Evolutionary conservation across 2,113 vertebrate species (phyloP), one percentile per base, ranked within the genome.

Genomic region (Buteo buteo): DNA sequence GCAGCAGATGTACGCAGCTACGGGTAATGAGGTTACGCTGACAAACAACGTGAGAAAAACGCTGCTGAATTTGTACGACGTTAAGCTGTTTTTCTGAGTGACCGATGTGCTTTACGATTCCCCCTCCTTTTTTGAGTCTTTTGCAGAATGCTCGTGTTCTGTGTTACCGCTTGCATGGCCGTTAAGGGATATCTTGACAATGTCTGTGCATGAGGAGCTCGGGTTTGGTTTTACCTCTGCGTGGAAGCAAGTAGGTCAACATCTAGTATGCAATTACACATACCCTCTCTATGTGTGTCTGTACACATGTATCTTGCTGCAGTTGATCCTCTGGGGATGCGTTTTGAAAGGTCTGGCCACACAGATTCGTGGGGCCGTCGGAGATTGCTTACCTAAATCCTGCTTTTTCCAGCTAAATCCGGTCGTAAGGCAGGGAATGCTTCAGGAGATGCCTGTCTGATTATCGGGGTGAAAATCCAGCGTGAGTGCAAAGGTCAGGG

Each of bases 241-340:
- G 61, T 1, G 2, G 50, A 24, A 76, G 28, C 61, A 32, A 61
- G 50, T 7, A 25, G 69, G 26, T 59, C 45, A 13, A 6, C 17
- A 7, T 21, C 25, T 28, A 8, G 17, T 5, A 1, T 5, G 15
- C 31, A 10, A 1, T 18, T 24, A 15, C 26, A n/a, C 13, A 0
- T 8, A 1, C 49, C 4, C 16, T 14, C 3, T 31, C 1, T 16
- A 1, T 25, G 4, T 6, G 7, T 22, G 26, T 22, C 3, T 4
- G 9, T 26, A 8, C 25, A 8, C 28, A 3, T 3, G 3, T 8
- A 2, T 15, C 16, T 42, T 45, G 32, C 26, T 61, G 44, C 22
- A 6, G 0, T 4, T 8, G 36, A 38, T 70, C 55, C 36, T 45
- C 38, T 6, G 25, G 36, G 55, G 31, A 24, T 8, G 18, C 6